Conservation (phyloP, 1,140 invertebrate species). For the Brachionus asplanchnoidis region DNA sequence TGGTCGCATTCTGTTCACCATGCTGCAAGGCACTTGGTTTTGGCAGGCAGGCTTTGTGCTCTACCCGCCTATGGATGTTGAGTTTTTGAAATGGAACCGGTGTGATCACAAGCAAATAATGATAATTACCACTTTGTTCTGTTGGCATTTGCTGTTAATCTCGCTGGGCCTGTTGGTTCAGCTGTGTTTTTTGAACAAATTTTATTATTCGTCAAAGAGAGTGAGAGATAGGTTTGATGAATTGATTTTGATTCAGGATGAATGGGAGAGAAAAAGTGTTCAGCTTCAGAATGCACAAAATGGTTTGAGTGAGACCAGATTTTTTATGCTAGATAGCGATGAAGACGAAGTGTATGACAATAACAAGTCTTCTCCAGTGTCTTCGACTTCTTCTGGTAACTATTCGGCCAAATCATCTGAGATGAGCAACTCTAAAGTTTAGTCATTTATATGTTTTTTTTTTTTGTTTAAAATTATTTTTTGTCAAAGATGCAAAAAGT, state of each 20-base stretch:
- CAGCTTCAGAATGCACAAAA: background rate
- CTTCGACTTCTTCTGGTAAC: background rate
- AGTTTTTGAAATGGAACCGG: slow-evolving; percentile 47
- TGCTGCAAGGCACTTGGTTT: slow-evolving; percentile 61
- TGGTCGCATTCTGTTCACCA: slow-evolving; percentile 52
- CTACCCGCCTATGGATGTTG: slow-evolving; percentile 53
- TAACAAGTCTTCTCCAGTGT: background rate
- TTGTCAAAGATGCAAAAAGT: background rate
- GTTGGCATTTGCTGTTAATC: slow-evolving; percentile 43
- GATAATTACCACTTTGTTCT: slow-evolving; percentile 55
- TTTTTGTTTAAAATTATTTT: background rate
- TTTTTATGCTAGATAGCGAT: background rate
- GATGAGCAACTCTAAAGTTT: background rate
- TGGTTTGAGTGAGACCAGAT: background rate
- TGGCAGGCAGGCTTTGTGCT: slow-evolving; percentile 60
- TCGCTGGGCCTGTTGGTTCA: background rate
- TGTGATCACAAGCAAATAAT: slow-evolving; percentile 56
- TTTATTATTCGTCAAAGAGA: background rate
- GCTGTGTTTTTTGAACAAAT: background rate
- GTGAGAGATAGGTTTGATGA: background rate
- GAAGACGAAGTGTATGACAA: background rate
- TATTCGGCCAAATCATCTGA: background rate
- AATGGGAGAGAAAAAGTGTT: background rate
- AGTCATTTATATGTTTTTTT: background rate
- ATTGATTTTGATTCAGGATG: background rate